Conservation (phyloP, 2,797 vertebrate species). For the Tarsius wallacei region DNA sequence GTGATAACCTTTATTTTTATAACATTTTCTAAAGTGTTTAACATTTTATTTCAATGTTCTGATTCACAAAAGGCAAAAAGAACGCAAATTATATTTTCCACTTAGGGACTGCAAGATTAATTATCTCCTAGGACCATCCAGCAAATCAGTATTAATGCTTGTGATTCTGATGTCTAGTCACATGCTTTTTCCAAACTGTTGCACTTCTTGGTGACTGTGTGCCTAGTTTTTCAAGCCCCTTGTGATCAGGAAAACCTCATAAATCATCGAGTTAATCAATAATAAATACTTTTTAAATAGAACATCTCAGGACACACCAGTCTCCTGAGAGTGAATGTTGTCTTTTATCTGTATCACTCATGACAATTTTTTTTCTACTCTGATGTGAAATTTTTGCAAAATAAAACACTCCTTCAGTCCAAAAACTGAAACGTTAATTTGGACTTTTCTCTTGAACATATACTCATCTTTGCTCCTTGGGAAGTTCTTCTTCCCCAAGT, state of each 20-base stretch:
- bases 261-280: neutral
- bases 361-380: neutral
- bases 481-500: neutral
- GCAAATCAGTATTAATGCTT: neutral
- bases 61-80: neutral
- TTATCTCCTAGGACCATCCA: no score
- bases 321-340: neutral
- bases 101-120: neutral
- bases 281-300: neutral
- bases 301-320: neutral
- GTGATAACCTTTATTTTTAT: neutral
- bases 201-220: neutral
- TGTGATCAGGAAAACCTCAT: neutral
- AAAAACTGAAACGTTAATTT: constrained; percentile 48
- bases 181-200: neutral
- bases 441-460: constrained; percentile 24
- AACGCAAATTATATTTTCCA: neutral
- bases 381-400: neutral
- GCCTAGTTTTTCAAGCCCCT: neutral
- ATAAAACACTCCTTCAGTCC: neutral
- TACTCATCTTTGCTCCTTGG: neutral
- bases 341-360: neutral
- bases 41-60: neutral
- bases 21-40: neutral
- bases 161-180: neutral